These are phyloP conservation scores for Rhipidura dahli DNA, from an alignment of 2,113 vertebrate genomes.

Conservation along the genomic window DNA sequence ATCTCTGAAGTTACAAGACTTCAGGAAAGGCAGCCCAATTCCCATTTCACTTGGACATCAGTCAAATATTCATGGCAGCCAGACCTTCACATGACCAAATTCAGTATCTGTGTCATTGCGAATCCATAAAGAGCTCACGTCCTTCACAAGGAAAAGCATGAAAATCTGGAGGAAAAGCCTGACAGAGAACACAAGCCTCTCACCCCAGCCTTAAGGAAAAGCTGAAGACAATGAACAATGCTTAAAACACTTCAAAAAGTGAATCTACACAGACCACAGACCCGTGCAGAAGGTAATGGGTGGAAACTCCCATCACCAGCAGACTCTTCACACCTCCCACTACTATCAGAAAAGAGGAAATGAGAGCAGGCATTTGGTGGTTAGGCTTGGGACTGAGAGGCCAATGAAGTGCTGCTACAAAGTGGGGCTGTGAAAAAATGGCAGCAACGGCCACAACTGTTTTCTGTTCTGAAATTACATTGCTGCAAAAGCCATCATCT, in stretches of 20 bases:
- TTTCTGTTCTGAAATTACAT: background rate
- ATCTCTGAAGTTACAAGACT: background rate
- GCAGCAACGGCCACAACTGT: background rate
- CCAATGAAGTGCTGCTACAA: background rate
- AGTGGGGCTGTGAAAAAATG: background rate
- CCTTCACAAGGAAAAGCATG: background rate
- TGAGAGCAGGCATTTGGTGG: constrained; percentile 1
- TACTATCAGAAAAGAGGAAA: constrained; percentile 48
- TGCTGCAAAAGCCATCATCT: background rate
- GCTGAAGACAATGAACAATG: background rate
- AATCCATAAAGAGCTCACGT: background rate
- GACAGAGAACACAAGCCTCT: background rate
- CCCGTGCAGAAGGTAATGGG: background rate
- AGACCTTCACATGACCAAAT: background rate
- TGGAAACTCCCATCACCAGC: constrained; percentile 30
- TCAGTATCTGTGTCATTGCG: background rate
- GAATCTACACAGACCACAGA: background rate
- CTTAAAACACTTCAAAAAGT: background rate
- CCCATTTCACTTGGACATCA: background rate
- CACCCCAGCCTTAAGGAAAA: background rate
- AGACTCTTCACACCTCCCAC: background rate
- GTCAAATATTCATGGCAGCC: background rate
- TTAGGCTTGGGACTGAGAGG: background rate
- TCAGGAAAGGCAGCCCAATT: background rate
- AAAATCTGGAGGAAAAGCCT: background rate